These are phyloP conservation scores for Buceros bicornis DNA, from an alignment of 2,797 vertebrate genomes.

Conservation along the genomic window DNA sequence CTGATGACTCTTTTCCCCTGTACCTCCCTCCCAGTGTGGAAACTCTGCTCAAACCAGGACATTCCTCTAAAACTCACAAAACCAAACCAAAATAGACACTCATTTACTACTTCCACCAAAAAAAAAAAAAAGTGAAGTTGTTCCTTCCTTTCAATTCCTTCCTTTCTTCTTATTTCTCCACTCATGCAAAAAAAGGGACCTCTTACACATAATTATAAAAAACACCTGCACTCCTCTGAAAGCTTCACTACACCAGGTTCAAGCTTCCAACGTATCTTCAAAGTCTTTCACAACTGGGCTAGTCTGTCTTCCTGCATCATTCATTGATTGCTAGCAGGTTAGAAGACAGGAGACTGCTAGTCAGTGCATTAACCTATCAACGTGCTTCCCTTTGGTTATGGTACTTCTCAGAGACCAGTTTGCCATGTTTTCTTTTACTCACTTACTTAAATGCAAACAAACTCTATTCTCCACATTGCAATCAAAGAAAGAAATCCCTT, in stretches of 20 bases:
- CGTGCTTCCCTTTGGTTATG: background rate
- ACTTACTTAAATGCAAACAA: background rate
- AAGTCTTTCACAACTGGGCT: background rate
- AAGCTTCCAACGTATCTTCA: background rate
- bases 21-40: background rate
- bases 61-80: background rate
- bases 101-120: background rate
- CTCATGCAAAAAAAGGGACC: background rate
- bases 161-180: background rate
- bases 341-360: background rate
- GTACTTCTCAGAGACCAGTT: background rate
- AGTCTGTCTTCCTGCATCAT: background rate
- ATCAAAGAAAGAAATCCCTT: background rate
- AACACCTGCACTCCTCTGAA: background rate
- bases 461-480: background rate
- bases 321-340: background rate
- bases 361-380: background rate
- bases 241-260: background rate
- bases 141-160: background rate
- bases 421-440: background rate
- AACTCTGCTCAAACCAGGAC: background rate
- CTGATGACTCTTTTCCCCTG: background rate
- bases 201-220: background rate
- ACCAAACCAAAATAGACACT: background rate
- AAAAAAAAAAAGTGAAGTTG: background rate